Percentiles rank a stretch among this genome's conserved stretches.
Conservation (phyloP, 2,113 vertebrate species). For the Microcebus tavaratra region DNA sequence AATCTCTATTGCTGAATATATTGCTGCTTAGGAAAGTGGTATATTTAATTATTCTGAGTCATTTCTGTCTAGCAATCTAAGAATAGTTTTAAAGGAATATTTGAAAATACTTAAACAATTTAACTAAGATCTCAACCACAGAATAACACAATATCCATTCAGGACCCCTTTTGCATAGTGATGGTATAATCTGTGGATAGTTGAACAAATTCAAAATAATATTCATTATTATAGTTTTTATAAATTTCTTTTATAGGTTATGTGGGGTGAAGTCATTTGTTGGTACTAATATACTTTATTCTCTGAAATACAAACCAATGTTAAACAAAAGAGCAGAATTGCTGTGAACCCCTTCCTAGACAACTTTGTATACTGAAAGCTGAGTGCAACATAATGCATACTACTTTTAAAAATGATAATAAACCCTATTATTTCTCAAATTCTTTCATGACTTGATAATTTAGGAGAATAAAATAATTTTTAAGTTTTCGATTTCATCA, state of each 20-base stretch:
- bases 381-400: not conserved
- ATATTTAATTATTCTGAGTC: not conserved
- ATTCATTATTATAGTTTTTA: not conserved
- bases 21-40: not conserved
- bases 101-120: slow-evolving; percentile 1
- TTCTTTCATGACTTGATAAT: not conserved
- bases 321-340: not conserved
- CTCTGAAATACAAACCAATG: slow-evolving; percentile 33
- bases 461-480: not conserved
- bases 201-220: slow-evolving; percentile 25
- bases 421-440: not conserved
- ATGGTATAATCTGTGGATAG: not conserved
- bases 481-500: not conserved
- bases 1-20: slow-evolving; percentile 7
- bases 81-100: slow-evolving; percentile 34
- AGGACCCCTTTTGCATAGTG: not conserved
- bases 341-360: not conserved
- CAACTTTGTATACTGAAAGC: not conserved
- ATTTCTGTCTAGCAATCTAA: slow-evolving; percentile 3
- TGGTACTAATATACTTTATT: not conserved
- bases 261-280: not conserved
- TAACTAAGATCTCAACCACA: not conserved
- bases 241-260: slow-evolving; percentile 23
- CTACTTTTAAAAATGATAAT: not conserved
- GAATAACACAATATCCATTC: not conserved